A percentile compares a stretch with the other conserved stretches of the same genome.
phyloP scores from a whole-genome alignment of 2,113 vertebrate genomes.

The Platichthys flesus region DNA sequence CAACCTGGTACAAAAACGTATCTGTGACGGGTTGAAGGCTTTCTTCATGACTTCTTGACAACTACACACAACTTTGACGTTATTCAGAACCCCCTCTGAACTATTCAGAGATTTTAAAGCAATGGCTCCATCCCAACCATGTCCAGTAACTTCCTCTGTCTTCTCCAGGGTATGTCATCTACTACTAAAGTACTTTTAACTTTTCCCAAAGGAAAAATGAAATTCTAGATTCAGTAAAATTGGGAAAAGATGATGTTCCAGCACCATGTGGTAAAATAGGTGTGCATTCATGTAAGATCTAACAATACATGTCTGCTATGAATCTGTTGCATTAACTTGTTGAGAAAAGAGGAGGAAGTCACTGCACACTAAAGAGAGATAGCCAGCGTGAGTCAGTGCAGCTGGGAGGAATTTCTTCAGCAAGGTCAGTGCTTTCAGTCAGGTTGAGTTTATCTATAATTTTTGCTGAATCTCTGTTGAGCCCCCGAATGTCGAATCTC shows the following conservation, averaged over 20 bases:
- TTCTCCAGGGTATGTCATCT: not conserved
- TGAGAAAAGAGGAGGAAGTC: conserved; percentile 21
- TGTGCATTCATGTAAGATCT: not conserved
- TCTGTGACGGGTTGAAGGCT: conserved; percentile 30
- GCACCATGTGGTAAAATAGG: not conserved
- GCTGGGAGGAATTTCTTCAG: conserved; percentile 27
- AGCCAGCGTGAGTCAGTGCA: conserved; percentile 28
- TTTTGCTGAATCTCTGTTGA: conserved; percentile 19
- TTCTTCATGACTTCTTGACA: conserved; percentile 40
- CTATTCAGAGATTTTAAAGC: conserved; percentile 4
- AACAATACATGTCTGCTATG: not conserved
- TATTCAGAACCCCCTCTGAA: not conserved
- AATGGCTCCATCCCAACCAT: conserved; percentile 7
- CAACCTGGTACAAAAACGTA: conserved; percentile 71
- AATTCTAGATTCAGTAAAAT: not conserved
- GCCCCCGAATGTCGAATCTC: not conserved
- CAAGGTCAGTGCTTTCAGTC: conserved; percentile 48
- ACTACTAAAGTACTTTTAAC: not conserved
- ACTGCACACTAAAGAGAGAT: conserved; percentile 14
- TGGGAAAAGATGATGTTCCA: not conserved
- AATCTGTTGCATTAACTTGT: not conserved
- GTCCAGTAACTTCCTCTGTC: conserved; percentile 27
- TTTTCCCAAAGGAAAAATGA: not conserved
- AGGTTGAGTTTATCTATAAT: conserved; percentile 4
- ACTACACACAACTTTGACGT: conserved; percentile 22